phyloP scores from a whole-genome alignment of 2,888 invertebrate species.

The Lasioglossum figueresi region DNA sequence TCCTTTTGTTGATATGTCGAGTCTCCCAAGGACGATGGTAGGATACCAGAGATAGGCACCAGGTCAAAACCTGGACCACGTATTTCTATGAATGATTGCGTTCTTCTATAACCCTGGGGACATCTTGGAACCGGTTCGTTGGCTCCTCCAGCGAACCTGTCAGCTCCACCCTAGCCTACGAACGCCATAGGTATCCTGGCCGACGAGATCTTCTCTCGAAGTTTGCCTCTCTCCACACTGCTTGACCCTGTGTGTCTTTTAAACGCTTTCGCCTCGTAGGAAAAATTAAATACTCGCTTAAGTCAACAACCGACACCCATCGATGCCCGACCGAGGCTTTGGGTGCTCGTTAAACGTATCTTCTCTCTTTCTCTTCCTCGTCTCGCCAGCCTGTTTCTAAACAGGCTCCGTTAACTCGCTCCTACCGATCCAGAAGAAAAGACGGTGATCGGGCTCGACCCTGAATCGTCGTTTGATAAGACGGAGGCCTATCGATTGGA shows the following conservation, averaged over 20 bases:
- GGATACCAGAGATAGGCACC: background rate
- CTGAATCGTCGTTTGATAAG: constrained; percentile 14
- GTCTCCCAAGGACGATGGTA: background rate
- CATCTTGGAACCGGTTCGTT: constrained; percentile 16
- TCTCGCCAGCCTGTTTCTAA: constrained; percentile 17
- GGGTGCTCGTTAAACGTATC: constrained; percentile 15
- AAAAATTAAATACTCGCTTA: constrained; percentile 50
- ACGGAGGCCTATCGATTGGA: background rate
- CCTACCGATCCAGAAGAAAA: constrained; percentile 3
- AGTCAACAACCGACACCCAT: constrained; percentile 15
- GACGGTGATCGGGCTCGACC: background rate
- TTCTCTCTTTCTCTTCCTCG: background rate
- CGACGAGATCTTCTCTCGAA: constrained; percentile 14
- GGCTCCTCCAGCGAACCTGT: background rate
- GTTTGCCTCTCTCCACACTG: constrained; percentile 21
- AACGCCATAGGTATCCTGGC: constrained; percentile 1
- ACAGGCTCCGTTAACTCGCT: background rate
- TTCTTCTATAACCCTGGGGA: background rate
- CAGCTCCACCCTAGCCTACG: background rate
- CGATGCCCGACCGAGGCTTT: constrained; percentile 3
- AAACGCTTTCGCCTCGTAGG: constrained; percentile 43
- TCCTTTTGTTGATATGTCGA: constrained; percentile 22
- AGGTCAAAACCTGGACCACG: background rate
- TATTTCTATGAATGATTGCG: background rate
- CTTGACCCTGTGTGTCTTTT: constrained; percentile 58